Conservation (phyloP, 2,888 invertebrate genomes). For the Mayetiola destructor region DNA sequence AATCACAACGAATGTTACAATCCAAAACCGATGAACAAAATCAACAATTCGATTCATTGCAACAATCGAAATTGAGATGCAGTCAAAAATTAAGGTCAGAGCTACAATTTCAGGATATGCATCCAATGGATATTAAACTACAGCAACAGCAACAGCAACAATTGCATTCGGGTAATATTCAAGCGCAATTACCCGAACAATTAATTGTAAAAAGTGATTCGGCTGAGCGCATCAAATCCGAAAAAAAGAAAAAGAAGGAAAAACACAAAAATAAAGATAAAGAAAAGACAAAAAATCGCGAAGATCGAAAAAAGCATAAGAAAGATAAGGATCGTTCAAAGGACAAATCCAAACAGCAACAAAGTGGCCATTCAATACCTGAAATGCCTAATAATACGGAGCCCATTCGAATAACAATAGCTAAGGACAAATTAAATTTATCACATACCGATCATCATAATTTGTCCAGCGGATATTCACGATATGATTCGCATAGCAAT, state of each 20-base stretch:
- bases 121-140: slow-evolving; percentile 21
- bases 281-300: slow-evolving; percentile 56
- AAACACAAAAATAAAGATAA: slow-evolving; percentile 70
- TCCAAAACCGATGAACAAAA: not conserved
- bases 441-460: slow-evolving; percentile 15
- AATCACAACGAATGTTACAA: not conserved
- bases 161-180: slow-evolving; percentile 16
- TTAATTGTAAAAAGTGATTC: slow-evolving; percentile 16
- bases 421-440: slow-evolving; percentile 42
- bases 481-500: not conserved
- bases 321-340: slow-evolving; percentile 45
- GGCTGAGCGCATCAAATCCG: slow-evolving; percentile 21
- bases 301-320: slow-evolving; percentile 58
- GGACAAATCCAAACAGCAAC: slow-evolving; percentile 17
- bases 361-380: not conserved
- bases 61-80: slow-evolving; percentile 25
- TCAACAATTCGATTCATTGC: slow-evolving; percentile 1
- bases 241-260: slow-evolving; percentile 56
- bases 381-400: not conserved
- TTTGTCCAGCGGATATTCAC: not conserved
- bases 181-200: slow-evolving; percentile 10
- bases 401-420: slow-evolving; percentile 42
- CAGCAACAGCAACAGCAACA: slow-evolving; percentile 26
- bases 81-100: not conserved
- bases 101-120: not conserved